Evolutionary conservation across 37 sponge, comb jelly and placozoan species (phyloP), one percentile per base, ranked within the genome.

Genomic region (Dysidea cf. avara): DNA sequence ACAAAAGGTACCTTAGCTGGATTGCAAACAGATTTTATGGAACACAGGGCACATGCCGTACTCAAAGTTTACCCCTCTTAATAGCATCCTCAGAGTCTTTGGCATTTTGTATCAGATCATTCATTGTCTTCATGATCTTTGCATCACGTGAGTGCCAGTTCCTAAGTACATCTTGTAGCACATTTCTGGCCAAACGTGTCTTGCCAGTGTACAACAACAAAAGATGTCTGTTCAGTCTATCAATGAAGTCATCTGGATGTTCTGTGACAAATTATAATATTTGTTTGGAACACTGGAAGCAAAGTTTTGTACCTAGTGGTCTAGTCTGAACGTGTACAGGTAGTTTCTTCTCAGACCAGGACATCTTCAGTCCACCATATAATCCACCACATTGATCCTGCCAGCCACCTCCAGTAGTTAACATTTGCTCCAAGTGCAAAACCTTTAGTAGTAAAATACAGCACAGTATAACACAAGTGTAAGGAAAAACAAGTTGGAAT

Each of bases 401-500:
- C 93, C 93, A 92, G 29, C 93, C 93, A 3, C 93, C 93, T 11
- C 93, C 93, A 7, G 88, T 87, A 12, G 93, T 92, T 32, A 92
- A 65, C 69, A 92, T 64, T 78, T 92, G 93, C 75, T 92, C 93
- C 57, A 92, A 28, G 47, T 83, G 60, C 28, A 92, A 58, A 7
- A 83, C 80, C 90, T 89, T 46, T 48, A 43, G 0, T 22, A 2
- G 4, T 2, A 75, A 13, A 75, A 14, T 21, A n/a, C 12, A 24
- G 31, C 14, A 9, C 32, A 18, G 16, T 25, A 13, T 17, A 16
- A 17, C 49, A n/a, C n/a, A n/a, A n/a, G n/a, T n/a, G n/a, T n/a
- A n/a, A n/a, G n/a, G n/a, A n/a, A n/a, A n/a, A n/a, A n/a, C n/a
- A n/a, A n/a, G n/a, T n/a, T n/a, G n/a, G n/a, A n/a, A n/a, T n/a